phyloP scores from a whole-genome alignment of 2,888 invertebrate genomes.

The Neria commutata region DNA sequence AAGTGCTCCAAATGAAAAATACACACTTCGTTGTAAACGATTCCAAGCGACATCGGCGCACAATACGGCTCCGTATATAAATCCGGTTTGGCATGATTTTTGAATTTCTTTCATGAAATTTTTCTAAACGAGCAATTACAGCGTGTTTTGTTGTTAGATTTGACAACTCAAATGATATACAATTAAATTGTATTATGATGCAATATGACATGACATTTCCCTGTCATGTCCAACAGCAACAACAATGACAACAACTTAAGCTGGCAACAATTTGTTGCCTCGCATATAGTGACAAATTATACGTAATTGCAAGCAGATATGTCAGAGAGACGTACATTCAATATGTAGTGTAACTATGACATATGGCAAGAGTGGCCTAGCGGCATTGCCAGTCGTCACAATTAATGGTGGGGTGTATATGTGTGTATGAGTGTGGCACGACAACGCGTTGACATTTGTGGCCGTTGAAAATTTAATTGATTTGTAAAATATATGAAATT shows the following conservation, averaged over 20 bases:
- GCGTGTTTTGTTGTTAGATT: neutral
- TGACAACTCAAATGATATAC: neutral
- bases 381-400: no score
- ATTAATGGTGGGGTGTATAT: no score
- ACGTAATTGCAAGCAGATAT: slow-evolving; percentile 54
- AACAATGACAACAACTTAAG: no score
- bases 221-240: no score
- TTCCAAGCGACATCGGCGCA: neutral
- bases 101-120: slow-evolving; percentile 18
- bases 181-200: slow-evolving; percentile 45
- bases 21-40: slow-evolving; percentile 32
- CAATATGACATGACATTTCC: slow-evolving; percentile 45
- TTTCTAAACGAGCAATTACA: slow-evolving; percentile 11
- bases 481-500: no score
- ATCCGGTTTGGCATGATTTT: slow-evolving; percentile 51
- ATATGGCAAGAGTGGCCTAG: slow-evolving; percentile 42
- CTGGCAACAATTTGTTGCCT: slow-evolving; percentile 48
- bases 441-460: slow-evolving; percentile 47
- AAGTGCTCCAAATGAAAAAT: no score
- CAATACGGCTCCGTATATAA: slow-evolving; percentile 22
- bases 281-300: slow-evolving; percentile 55
- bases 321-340: no score
- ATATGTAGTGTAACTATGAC: no score
- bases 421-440: neutral
- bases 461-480: slow-evolving; percentile 49